Evolutionary conservation across 2,113 vertebrate genomes (phyloP), one percentile per base, ranked within the genome.

Genomic region (Mesitornis unicolor): DNA sequence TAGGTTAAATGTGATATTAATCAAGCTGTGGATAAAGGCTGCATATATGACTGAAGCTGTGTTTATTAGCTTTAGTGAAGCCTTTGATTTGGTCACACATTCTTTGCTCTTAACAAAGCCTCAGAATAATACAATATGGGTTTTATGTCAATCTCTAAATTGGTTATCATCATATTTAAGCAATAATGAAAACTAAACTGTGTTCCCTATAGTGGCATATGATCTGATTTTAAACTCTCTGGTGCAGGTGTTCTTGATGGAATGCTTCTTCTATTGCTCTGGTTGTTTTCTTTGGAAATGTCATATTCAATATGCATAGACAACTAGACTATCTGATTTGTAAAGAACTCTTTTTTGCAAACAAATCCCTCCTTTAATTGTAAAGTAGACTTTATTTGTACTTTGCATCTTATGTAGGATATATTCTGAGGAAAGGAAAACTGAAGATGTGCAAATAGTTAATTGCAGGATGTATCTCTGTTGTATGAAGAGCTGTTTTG

Each of bases 1-100:
- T 90, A 93, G 95, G 94, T 95, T 97, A 96, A 97, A 98, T 96
- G 75, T 96, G 95, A 97, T 95, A 97, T 96, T 97, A 97, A 98
- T 98, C 97, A 97, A 96, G 94, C 93, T 95, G 85, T 94, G 95
- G 94, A 97, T 96, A 97, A 96, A 97, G 93, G 96, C 94, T 86
- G 95, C 76, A 87, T 95, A 96, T 87, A 97, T 93, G 95, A 95
- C 94, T 96, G 94, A 93, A 95, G 93, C 90, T 88, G 85, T 96
- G 85, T 97, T 97, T 98, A 97, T 96, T 97, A 96, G 94, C 91
- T 96, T 97, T 97, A 95, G 93, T 87, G 85, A 95, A 94, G 88
- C 69, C 93, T 98, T 97, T 97, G 95, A 96, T 95, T 96, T 94
- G 84, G 95, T 95, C 96, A 94, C 95, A 96, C 95, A 97, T 95